A percentile compares a stretch with the other conserved stretches of the same genome.
phyloP scores from a whole-genome alignment of 2,888 invertebrate species.

The Epistrophe grossulariae region DNA sequence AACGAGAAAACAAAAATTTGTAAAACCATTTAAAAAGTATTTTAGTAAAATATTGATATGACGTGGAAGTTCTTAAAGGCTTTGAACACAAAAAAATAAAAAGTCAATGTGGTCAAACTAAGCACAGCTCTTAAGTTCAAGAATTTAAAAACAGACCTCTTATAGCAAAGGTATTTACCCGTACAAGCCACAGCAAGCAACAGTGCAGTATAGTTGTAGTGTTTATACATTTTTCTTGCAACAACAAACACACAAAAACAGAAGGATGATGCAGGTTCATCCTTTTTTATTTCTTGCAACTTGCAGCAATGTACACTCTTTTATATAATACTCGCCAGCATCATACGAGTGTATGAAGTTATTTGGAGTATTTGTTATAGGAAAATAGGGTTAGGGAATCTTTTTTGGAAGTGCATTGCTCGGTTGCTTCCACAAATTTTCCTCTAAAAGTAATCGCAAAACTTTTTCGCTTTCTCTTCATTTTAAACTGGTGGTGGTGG shows the following conservation, averaged over 20 bases:
- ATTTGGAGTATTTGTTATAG: conserved; percentile 48
- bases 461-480: conserved; percentile 52
- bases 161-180: conserved; percentile 13
- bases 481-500: not conserved
- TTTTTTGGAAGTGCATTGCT: conserved; percentile 28
- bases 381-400: conserved; percentile 25
- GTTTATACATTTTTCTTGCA: not conserved
- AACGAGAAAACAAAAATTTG: not conserved
- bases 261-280: not conserved
- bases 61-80: not conserved
- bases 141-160: conserved; percentile 14
- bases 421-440: conserved; percentile 11
- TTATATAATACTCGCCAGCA: conserved; percentile 36
- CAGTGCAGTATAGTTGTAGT: not conserved
- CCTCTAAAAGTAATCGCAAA: conserved; percentile 61
- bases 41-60: not conserved
- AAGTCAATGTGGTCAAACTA: conserved; percentile 25
- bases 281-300: conserved; percentile 13
- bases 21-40: conserved; percentile 7
- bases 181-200: not conserved
- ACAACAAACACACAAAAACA: conserved; percentile 4
- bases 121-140: not conserved
- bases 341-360: conserved; percentile 17
- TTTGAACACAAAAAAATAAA: not conserved
- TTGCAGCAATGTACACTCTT: conserved; percentile 28